phyloP scores from a whole-genome alignment of 2,797 vertebrate species.

The Aphelocoma californica region DNA sequence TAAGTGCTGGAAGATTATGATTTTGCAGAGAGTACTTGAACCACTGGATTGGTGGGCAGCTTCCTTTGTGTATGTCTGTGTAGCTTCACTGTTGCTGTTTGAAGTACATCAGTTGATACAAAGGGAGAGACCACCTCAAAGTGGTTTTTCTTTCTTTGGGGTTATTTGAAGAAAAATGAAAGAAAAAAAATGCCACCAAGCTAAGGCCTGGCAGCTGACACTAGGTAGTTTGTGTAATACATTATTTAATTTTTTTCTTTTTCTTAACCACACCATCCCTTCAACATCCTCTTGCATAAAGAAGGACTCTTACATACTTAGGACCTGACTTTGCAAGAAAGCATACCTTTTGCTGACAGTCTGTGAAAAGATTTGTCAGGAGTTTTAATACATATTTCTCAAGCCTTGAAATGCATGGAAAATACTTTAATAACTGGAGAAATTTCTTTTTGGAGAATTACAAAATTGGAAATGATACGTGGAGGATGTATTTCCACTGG shows the following conservation, averaged over 20 bases:
- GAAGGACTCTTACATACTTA: background rate
- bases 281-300: background rate
- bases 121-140: background rate
- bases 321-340: background rate
- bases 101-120: background rate
- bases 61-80: background rate
- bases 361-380: background rate
- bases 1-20: background rate
- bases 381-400: background rate
- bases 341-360: background rate
- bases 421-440: background rate
- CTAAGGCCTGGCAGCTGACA: background rate
- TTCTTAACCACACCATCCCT: background rate
- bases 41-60: background rate
- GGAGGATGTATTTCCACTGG: background rate
- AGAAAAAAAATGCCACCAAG: background rate
- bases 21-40: background rate
- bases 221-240: background rate
- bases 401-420: background rate
- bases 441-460: background rate
- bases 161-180: background rate
- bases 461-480: background rate
- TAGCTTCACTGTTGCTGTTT: background rate
- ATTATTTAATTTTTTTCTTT: background rate
- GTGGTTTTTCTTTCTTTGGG: background rate